phyloP scores from a whole-genome alignment of 2,113 vertebrate genomes.

The Oncorhynchus clarkii region DNA sequence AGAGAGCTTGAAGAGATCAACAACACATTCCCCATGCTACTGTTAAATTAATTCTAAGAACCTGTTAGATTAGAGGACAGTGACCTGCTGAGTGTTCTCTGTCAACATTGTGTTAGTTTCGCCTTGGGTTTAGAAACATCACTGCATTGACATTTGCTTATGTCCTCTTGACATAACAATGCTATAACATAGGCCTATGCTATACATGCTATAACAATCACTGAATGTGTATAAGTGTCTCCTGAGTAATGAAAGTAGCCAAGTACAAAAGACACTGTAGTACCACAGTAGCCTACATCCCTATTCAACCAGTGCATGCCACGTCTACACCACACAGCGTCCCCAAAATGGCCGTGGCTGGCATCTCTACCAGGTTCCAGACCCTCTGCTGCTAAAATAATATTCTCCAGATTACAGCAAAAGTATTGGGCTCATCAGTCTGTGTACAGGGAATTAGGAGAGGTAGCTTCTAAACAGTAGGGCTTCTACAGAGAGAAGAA shows the following conservation, averaged over 20 bases:
- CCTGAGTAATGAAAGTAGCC: background rate
- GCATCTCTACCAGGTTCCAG: too few species aligned
- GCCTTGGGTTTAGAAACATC: too few species aligned
- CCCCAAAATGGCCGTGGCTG: too few species aligned
- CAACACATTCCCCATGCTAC: background rate
- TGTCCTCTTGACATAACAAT: too few species aligned
- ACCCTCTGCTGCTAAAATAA: background rate
- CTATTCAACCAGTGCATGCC: too few species aligned
- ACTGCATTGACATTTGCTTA: too few species aligned
- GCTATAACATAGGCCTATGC: too few species aligned
- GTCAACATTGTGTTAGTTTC: background rate
- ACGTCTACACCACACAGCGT: too few species aligned
- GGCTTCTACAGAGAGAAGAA: background rate
- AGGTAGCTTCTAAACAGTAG: background rate
- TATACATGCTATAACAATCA: too few species aligned
- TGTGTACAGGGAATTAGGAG: background rate
- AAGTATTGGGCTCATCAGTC: slow-evolving; percentile 12
- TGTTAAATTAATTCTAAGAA: background rate
- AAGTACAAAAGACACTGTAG: background rate
- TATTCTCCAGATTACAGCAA: slow-evolving; percentile 13
- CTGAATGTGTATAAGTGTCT: too few species aligned
- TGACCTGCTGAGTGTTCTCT: background rate
- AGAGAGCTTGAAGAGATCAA: background rate
- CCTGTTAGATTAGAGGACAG: background rate
- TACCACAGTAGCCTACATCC: too few species aligned